These are phyloP conservation scores for Willowsia nigromaculata DNA, from an alignment of 2,888 invertebrate species.

Conservation along the genomic window DNA sequence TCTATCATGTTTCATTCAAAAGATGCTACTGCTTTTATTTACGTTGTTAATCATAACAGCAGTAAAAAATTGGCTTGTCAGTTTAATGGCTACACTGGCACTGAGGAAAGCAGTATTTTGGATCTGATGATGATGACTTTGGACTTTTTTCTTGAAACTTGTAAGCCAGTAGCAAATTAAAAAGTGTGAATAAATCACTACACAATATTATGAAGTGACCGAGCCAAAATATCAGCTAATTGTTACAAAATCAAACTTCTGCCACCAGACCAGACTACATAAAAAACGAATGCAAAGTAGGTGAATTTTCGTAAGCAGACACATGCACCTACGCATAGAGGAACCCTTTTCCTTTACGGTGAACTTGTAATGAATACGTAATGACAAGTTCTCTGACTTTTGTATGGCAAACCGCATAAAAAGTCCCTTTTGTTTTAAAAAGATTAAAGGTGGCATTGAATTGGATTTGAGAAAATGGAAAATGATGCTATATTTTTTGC, in stretches of 20 bases:
- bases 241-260: conserved; percentile 26
- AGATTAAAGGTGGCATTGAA: background rate
- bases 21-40: background rate
- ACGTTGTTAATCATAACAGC: conserved; percentile 3
- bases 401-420: background rate
- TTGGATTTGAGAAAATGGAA: background rate
- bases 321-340: background rate
- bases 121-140: conserved; percentile 15
- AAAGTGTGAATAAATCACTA: background rate
- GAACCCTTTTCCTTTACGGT: too few species aligned
- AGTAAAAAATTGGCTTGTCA: conserved; percentile 2
- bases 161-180: conserved; percentile 21
- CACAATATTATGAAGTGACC: background rate
- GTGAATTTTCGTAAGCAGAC: background rate
- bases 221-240: background rate
- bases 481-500: background rate
- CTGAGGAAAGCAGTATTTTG: conserved; percentile 15
- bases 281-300: background rate
- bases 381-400: background rate
- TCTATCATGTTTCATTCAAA: background rate
- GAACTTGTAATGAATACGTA: background rate
- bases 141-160: background rate
- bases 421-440: background rate
- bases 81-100: conserved; percentile 12
- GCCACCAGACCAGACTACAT: background rate